These are phyloP conservation scores for Nomada lathburiana DNA, from an alignment of 2,888 invertebrate species.

Conservation along the genomic window DNA sequence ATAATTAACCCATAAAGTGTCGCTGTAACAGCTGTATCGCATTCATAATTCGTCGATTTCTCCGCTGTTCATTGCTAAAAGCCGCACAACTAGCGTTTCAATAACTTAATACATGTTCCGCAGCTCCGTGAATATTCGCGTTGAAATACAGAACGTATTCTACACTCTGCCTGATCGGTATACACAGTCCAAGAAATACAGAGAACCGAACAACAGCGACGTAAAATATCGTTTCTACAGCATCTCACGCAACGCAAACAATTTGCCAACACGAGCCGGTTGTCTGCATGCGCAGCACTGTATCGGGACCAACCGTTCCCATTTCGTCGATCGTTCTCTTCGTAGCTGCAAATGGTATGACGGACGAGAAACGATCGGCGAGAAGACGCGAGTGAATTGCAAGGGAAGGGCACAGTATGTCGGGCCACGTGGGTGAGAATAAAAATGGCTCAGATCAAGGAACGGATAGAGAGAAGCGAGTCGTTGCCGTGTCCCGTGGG, in stretches of 20 bases:
- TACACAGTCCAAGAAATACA: background rate
- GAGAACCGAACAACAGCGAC: background rate
- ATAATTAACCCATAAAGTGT: no score
- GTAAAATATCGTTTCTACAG: constrained; percentile 22
- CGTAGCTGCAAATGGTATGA: constrained; percentile 67
- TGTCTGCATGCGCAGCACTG: constrained; percentile 13
- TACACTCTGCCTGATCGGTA: background rate
- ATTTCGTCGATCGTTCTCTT: constrained; percentile 33
- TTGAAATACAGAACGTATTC: background rate
- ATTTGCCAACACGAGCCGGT: constrained; percentile 30
- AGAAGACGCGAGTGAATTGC: constrained; percentile 62
- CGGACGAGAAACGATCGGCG: constrained; percentile 66
- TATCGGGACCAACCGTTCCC: constrained; percentile 5
- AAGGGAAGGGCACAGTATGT: constrained; percentile 43
- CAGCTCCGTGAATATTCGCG: background rate
- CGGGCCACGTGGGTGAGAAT: constrained; percentile 55
- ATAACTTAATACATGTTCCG: background rate
- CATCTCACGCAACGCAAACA: constrained; percentile 21
- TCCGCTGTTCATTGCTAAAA: no score
- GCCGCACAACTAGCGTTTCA: background rate
- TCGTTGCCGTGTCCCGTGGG: constrained; percentile 69
- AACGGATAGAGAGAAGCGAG: constrained; percentile 68
- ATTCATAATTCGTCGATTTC: no score
- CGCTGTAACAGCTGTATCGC: no score
- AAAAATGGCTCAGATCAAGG: constrained; percentile 72